Conservation (phyloP, 35 echinoderm and acorn worm genomes). For the Lytechinus variegatus region DNA sequence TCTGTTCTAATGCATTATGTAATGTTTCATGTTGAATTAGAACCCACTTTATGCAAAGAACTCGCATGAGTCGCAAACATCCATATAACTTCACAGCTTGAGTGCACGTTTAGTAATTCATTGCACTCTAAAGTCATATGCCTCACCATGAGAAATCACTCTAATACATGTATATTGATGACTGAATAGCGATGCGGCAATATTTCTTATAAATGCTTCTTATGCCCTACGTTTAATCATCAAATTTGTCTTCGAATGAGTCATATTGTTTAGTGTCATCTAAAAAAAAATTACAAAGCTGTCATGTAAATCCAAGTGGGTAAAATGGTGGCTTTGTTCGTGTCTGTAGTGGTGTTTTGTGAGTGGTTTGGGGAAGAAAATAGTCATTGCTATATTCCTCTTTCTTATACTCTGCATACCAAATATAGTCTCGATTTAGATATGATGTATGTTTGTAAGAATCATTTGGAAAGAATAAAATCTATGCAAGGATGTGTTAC, state of each 20-base stretch:
- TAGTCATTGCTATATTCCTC: not conserved
- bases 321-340: not conserved
- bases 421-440: not conserved
- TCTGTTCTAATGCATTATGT: not conserved
- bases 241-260: not conserved
- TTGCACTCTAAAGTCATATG: not conserved
- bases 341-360: not conserved
- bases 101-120: not conserved
- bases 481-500: conserved; percentile 35
- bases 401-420: not conserved
- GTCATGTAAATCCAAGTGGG: not conserved
- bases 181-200: not conserved
- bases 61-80: not conserved
- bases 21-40: not conserved
- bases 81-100: not conserved
- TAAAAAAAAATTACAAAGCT: not conserved
- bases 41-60: not conserved
- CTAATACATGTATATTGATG: not conserved
- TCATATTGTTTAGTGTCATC: not conserved
- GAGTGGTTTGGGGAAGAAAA: not conserved
- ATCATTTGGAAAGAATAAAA: conserved; percentile 36
- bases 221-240: not conserved
- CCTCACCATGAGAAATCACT: not conserved
- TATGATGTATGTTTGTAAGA: conserved; percentile 15
- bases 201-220: not conserved